phyloP scores from a whole-genome alignment of 2,113 vertebrate species.

The Thalassoma bifasciatum region DNA sequence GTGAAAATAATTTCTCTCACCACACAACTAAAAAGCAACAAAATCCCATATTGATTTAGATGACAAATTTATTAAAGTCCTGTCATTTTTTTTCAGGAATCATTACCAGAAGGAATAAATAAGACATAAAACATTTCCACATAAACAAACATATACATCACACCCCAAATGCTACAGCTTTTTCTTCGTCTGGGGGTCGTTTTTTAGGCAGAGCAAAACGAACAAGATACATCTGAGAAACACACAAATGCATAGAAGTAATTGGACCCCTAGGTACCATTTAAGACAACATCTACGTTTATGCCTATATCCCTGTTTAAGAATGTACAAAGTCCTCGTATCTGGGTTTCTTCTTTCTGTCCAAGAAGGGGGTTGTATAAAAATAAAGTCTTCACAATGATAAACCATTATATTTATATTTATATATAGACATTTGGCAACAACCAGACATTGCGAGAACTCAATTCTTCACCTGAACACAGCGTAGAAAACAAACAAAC shows the following conservation, averaged over 20 bases:
- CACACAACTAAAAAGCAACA: constrained; percentile 36
- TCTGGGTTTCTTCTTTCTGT: constrained; percentile 52
- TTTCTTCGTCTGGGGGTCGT: constrained; percentile 39
- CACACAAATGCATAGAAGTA: constrained; percentile 82
- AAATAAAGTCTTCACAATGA: constrained; percentile 86
- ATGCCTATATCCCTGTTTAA: constrained; percentile 71
- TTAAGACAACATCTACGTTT: constrained; percentile 78
- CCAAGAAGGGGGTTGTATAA: constrained; percentile 80
- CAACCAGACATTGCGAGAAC: constrained; percentile 83
- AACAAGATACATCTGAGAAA: constrained; percentile 80
- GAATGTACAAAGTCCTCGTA: constrained; percentile 78
- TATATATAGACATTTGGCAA: constrained; percentile 89
- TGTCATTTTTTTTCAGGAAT: constrained; percentile 82
- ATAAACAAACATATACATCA: constrained; percentile 83
- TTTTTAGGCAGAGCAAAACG: constrained; percentile 66
- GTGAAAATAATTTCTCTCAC: too few relatives aligned
- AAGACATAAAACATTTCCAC: constrained; percentile 89
- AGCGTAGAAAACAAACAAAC: constrained; percentile 50
- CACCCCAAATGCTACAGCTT: constrained; percentile 44
- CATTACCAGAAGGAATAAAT: constrained; percentile 91
- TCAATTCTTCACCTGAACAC: constrained; percentile 67
- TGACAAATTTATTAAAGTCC: constrained; percentile 96
- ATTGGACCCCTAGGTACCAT: constrained; percentile 73
- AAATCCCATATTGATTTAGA: constrained; percentile 73
- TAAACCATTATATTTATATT: constrained; percentile 74